phyloP scores from a whole-genome alignment of 2,113 vertebrate genomes.

The Cyprinodon variegatus region DNA sequence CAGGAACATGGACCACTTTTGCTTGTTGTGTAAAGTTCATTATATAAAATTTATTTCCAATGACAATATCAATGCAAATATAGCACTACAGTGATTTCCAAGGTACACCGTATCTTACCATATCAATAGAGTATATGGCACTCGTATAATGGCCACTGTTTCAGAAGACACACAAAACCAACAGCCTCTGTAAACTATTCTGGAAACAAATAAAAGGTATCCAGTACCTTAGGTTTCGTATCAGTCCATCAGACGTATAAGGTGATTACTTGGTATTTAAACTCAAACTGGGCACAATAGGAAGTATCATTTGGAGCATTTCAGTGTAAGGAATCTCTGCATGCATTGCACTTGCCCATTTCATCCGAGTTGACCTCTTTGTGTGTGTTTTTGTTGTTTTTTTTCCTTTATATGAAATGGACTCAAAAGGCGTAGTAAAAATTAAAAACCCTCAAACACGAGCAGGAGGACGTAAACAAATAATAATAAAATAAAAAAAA shows the following conservation, averaged over 20 bases:
- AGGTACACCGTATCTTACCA: constrained; percentile 85
- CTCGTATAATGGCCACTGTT: constrained; percentile 85
- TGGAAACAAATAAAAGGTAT: constrained; percentile 58
- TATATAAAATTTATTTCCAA: constrained; percentile 86
- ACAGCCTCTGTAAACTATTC: constrained; percentile 82
- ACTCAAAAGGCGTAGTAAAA: constrained; percentile 28
- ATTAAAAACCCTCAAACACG: constrained; percentile 47
- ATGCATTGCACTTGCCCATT: constrained; percentile 84
- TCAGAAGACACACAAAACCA: constrained; percentile 84
- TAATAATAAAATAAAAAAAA: constrained; percentile 53
- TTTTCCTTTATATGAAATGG: constrained; percentile 52
- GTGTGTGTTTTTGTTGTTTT: constrained; percentile 40
- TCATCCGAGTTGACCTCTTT: constrained; percentile 62
- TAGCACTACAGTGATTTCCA: constrained; percentile 87
- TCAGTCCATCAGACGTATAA: constrained; percentile 68
- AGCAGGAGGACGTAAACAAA: constrained; percentile 52
- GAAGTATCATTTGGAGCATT: constrained; percentile 59
- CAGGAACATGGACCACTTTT: constrained; percentile 32
- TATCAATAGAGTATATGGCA: constrained; percentile 85
- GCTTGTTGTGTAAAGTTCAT: constrained; percentile 84
- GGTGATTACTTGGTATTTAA: constrained; percentile 71
- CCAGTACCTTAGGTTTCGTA: constrained; percentile 58
- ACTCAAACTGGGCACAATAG: constrained; percentile 74
- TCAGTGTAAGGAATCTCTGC: constrained; percentile 78
- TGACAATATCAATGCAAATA: constrained; percentile 88